Percentiles rank a stretch among this genome's conserved stretches.
phyloP scores from a whole-genome alignment of 2,888 invertebrate genomes.

The Oithona nana region DNA sequence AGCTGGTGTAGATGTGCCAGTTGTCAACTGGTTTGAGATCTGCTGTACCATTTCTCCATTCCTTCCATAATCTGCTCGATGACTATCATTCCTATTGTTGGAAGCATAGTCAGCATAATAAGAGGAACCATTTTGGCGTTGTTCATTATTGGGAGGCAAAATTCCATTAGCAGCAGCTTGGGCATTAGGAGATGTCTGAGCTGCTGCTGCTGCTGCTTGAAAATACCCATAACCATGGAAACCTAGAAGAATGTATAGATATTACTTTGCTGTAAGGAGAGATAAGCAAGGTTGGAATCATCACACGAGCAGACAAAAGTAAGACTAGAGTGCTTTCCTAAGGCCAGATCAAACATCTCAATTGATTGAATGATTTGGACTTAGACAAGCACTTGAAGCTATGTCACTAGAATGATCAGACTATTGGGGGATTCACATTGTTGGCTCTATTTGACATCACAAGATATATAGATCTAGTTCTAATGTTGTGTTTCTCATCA shows the following conservation, averaged over 20 bases:
- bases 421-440: too few relatives aligned
- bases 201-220: neutral
- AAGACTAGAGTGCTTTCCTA: too few relatives aligned
- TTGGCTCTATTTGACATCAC: too few relatives aligned
- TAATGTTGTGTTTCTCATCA: too few relatives aligned
- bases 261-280: neutral
- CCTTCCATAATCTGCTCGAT: neutral
- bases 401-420: too few relatives aligned
- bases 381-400: too few relatives aligned
- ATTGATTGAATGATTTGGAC: too few relatives aligned
- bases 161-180: neutral
- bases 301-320: too few relatives aligned
- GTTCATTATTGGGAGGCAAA: neutral
- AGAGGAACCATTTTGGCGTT: neutral
- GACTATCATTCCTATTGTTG: neutral
- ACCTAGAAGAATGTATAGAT: neutral
- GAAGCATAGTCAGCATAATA: neutral
- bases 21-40: neutral
- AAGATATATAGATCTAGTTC: too few relatives aligned
- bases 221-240: neutral
- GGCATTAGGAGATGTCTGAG: neutral
- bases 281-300: neutral
- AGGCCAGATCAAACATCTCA: too few relatives aligned
- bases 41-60: neutral
- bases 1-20: neutral